Base-by-base conservation (phyloP, 2,113 vertebrate species). In the Burhinus bistriatus region DNA sequence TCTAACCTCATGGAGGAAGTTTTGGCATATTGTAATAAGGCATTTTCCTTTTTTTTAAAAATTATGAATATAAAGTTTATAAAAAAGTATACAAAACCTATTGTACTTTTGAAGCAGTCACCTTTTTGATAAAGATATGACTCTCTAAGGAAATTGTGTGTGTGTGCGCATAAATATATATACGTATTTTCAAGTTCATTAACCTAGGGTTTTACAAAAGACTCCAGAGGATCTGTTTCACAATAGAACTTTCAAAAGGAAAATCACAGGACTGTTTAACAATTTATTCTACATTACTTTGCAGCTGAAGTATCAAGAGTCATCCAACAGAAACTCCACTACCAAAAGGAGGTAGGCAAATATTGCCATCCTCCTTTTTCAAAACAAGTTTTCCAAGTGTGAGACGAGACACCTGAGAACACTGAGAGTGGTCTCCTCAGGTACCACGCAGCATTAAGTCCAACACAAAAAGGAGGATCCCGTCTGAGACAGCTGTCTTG, bases 61-160 rank as follows among this genome's bases (percentile, higher is more conserved):
- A 32, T 0, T 21, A 3, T 15, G 80, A 83, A 40, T 27, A 64
- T 9, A 18, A 69, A 45, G 27, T 34, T 61, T 42, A 54, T 38
- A 6, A 27, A 57, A 57, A 85, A 69, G 23, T 18, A 69, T 22
- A 87, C 3, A 27, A 69, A 80, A 42, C 9, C 16, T 81, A 13
- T 25, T 45, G 20, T n/a, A 77, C 12, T 55, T 66, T 64, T 51
- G 45, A 72, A 89, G 44, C 26, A 72, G 27, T 25, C 20, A 45
- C 12, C 7, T 77, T 15, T 79, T 34, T 2, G 2, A 13, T 9
- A 64, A 71, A 89, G 25, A 51, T 34, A 69, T 0, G 1, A 42
- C 14, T n/a, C 42, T 47, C 34, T 54, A 70, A 6, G 27, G 45
- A 90, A 92, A 54, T 2, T 2, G 22, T 6, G 6, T 58, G 17